Base-by-base conservation (phyloP, 2,797 vertebrate species). In the Sciurus vulgaris region DNA sequence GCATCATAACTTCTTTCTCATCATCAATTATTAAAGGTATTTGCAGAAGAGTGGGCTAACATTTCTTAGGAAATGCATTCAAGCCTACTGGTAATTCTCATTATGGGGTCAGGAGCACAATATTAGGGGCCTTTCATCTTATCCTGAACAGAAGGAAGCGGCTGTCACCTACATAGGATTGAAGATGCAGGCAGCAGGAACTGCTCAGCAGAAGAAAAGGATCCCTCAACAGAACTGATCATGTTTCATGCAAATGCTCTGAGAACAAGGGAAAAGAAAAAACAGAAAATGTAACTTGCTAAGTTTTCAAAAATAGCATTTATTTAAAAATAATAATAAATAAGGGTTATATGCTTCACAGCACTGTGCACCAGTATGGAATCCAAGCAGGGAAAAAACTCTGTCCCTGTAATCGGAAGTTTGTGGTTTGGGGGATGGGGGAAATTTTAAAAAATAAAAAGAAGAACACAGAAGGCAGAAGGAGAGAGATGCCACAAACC, bases 1-100 rank as follows among this genome's bases (percentile, higher is more conserved):
- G 82, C 63, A 38, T 69, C 18, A 5, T 26, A 67, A 30, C 14
- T 82, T 79, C 83, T 91, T 94, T 94, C n/a, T 96, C 49, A 20
- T 69, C 86, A 93, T 96, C 74, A 89, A 96, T 96, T 96, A 95
- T 96, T 94, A 87, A 96, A 93, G 38, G 88, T 33, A 85, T 82
- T 54, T 94, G 15, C 65, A 74, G 49, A 54, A 79, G 5, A 94
- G 72, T 44, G 88, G 91, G 44, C 82, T 94, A 44, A 12, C 15
- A 4, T 81, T 88, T 38, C 49, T 89, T 41, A 24, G 28, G 73
- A 77, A 77, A 95, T 85, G 72, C 30, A 63, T 82, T 61, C 44
- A 86, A 38, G 14, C 96, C 89, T 89, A 79, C 95, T 96, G 95
- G 28, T 82, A 87, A 95, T 92, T 93, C 93, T 96, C 89, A 89